Conservation (phyloP, 92 coral and sea anemone genomes). For the Desmophyllum pertusum region DNA sequence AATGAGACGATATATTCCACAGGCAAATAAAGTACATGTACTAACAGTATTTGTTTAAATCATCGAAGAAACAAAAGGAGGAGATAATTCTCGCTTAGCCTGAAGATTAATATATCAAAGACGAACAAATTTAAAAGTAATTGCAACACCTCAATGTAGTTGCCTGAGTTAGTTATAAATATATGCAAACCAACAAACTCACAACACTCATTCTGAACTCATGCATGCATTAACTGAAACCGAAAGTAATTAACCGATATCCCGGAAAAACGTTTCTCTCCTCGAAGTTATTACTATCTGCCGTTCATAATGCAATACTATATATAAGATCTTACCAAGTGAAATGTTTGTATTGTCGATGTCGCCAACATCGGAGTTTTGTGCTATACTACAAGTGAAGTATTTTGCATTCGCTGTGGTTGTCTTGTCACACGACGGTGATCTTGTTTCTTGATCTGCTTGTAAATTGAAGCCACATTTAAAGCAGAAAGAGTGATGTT, state of each 20-base stretch:
- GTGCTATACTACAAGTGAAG: background rate
- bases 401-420: background rate
- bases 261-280: background rate
- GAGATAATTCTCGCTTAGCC: background rate
- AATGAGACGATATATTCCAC: too few relatives aligned
- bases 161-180: background rate
- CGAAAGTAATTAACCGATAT: background rate
- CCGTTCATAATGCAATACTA: background rate
- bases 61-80: background rate
- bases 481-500: background rate
- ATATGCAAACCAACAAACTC: background rate
- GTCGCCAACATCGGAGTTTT: background rate
- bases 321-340: background rate
- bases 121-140: background rate
- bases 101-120: background rate
- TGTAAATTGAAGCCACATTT: background rate
- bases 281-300: background rate
- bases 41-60: background rate
- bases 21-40: too few relatives aligned
- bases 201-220: background rate
- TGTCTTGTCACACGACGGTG: background rate
- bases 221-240: too few relatives aligned
- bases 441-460: background rate
- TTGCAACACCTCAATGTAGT: background rate
- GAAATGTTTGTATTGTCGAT: background rate